A percentile compares a stretch with the other conserved stretches of the same genome.
phyloP scores from a whole-genome alignment of 2,888 invertebrate genomes.

The Cynaeus angustus region DNA sequence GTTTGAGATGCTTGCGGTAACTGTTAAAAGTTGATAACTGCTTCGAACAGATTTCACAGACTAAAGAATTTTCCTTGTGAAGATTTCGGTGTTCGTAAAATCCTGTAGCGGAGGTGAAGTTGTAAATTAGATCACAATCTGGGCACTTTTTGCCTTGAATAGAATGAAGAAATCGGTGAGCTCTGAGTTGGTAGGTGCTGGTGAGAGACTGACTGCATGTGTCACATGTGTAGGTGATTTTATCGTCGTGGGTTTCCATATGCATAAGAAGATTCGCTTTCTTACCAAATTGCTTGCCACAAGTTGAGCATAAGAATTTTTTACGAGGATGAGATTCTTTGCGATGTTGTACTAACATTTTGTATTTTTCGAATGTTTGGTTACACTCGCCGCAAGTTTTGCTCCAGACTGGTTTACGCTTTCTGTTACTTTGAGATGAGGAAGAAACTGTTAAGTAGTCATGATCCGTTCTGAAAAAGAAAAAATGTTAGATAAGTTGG shows the following conservation, averaged over 20 bases:
- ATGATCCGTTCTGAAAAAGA: too few relatives aligned
- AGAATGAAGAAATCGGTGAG: slow-evolving; percentile 7
- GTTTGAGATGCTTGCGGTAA: neutral
- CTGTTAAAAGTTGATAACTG: neutral
- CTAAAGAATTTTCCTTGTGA: neutral
- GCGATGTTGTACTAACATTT: neutral
- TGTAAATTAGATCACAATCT: neutral
- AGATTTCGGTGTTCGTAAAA: slow-evolving; percentile 6
- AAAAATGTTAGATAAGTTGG: too few relatives aligned
- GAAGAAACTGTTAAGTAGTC: too few relatives aligned
- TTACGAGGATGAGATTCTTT: neutral
- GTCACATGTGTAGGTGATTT: neutral
- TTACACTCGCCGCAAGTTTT: too few relatives aligned
- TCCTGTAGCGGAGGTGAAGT: neutral
- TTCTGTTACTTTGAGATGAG: too few relatives aligned
- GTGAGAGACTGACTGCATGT: neutral
- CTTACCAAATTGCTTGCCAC: neutral
- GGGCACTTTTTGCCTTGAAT: slow-evolving; percentile 10
- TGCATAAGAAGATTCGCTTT: neutral
- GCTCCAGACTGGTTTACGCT: too few relatives aligned
- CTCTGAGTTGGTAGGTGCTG: neutral
- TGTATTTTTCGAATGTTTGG: too few relatives aligned
- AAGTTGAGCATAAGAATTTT: neutral
- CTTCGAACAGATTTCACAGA: neutral
- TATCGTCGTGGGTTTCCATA: neutral